Base-by-base conservation (phyloP, 2,888 invertebrate species). In the Melinaea marsaeus region DNA sequence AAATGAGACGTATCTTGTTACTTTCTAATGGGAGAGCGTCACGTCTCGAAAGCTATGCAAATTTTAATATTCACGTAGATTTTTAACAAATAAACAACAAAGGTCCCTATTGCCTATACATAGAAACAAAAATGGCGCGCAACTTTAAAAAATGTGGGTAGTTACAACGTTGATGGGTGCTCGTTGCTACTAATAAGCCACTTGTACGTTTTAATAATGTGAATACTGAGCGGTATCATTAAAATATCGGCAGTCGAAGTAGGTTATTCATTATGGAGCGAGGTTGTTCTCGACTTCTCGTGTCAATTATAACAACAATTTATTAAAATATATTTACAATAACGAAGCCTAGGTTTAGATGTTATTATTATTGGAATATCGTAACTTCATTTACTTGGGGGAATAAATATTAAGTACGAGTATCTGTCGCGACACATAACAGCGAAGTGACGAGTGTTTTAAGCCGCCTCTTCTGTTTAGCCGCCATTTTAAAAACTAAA, bases 141-240 rank as follows among this genome's bases (percentile, higher is more conserved):
- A 69, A 66, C 67, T 73, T 72, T 71, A 71, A 65, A 58, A 59
- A 58, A 60, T 51, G 46, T 61, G 45, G 58, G 59, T 56, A 60
- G 56, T 55, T 63, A 65, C 63, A 63, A 62, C 66, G 63, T 68
- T 66, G 68, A 66, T 63, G 65, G 51, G 59, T 69, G 58, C 67
- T 78, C 78, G 84, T 84, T 77, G 71, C 70, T 75, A 75, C 82
- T 88, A 88, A 88, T 84, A 88, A 86, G 88, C 79, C 78, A 81
- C 88, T 88, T 86, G 88, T 86, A 79, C 71, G 69, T 70, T 74
- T 75, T 81, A 80, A 79, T 78, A 77, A 79, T 69, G 74, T 69
- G 73, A 71, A 75, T 76, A 75, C 76, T 66, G 65, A 68, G 68
- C 64, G 69, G 70, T 77, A 75, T 75, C 74, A 74, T 77, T 76